Evolutionary conservation across 2,888 invertebrate genomes (phyloP), one percentile per base, ranked within the genome.

Genomic region (Tridacna gigas): DNA sequence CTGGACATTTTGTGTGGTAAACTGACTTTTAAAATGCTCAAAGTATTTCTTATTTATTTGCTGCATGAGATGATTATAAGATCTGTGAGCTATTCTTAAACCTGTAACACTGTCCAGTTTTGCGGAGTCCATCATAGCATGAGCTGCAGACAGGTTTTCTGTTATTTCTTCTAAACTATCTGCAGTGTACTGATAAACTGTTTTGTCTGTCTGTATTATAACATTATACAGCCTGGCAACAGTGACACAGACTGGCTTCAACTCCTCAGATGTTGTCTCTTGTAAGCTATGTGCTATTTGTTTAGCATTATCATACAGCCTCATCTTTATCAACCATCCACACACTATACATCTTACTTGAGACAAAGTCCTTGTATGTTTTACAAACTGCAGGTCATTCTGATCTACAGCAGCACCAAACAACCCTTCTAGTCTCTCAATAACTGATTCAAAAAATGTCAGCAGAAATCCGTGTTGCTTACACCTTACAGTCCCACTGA

Each of bases 331-430:
- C 51, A 47, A 51, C 48, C 48, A 71, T 25, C 9, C 22, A 51
- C 25, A 51, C 20, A 71, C 22, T 25, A 71, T n/a, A 51, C 71
- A 71, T 51, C 47, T 45, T 18, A 71, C 47, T 22, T 71, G 71
- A n/a, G n/a, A 71, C 51, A 51, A 45, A 26, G 25, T 71, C 26
- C 51, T 25, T 7, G 0, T 0, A 51, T 47, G 18, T 12, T 48
- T 3, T 15, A 47, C 4, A 45, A 5, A 26, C 28, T 69, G 45
- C 18, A 47, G n/a, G 5, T 69, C 47, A n/a, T 69, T n/a, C 13
- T 0, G 0, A 12, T 51, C 51, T 71, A 20, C 51, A 5, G 5
- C 3, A 22, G 47, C 37, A 45, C 4, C 45, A n/a, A 0, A 15
- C 22, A n/a, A 20, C 45, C 20, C 22, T 51, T 13, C 15, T 7